Conservation (phyloP, 2,888 invertebrate genomes). For the Zelleria hepariella region DNA sequence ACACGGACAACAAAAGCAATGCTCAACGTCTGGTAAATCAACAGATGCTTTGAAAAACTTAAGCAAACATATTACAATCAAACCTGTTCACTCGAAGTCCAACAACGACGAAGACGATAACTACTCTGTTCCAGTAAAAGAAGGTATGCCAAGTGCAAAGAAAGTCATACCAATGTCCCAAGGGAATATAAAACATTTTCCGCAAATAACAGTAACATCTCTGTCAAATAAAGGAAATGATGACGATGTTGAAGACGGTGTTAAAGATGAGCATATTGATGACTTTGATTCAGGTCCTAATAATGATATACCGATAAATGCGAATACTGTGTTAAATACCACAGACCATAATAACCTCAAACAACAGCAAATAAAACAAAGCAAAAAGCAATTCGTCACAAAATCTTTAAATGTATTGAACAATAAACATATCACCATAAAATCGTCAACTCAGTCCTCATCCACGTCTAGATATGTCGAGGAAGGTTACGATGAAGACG, state of each 20-base stretch:
- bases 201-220: background rate
- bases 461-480: background rate
- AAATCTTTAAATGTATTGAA: background rate
- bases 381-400: background rate
- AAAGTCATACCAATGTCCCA: background rate
- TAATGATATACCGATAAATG: background rate
- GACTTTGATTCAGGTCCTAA: background rate
- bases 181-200: background rate
- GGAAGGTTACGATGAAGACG: background rate
- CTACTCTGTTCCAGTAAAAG: background rate
- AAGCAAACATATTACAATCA: constrained; percentile 34
- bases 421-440: background rate
- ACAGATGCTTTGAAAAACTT: constrained; percentile 28
- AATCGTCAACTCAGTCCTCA: background rate
- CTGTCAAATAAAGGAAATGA: background rate
- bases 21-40: constrained; percentile 9
- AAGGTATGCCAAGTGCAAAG: background rate
- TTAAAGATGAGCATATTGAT: background rate
- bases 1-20: constrained; percentile 9
- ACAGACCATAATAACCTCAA: background rate
- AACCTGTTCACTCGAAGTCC: constrained; percentile 19
- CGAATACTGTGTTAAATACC: background rate
- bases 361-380: background rate
- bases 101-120: background rate
- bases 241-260: background rate